Base-by-base conservation (phyloP, 2,113 vertebrate species). In the Corydoras maculifer region DNA sequence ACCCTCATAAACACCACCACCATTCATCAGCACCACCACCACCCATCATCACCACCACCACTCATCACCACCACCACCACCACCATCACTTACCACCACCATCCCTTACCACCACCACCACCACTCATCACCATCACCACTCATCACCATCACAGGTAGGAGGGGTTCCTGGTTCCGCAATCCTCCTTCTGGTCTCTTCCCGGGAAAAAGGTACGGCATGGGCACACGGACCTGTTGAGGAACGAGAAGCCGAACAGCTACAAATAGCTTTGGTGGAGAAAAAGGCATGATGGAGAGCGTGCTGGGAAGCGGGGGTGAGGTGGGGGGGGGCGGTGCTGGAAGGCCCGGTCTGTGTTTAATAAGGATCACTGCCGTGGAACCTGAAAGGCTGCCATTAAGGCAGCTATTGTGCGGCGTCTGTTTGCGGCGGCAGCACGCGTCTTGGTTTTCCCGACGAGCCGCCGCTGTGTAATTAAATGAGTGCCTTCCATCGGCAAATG, bases 61-160 rank as follows among this genome's bases (percentile, higher is more conserved):
- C 18, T n/a, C 18, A 25, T 25, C 18, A 25, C 18, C 18, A 25
- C 18, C 18, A n/a, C n/a, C n/a, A n/a, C n/a, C n/a, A 25, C 18
- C 18, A 25, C 18, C 18, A 25, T 25, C 18, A 25, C 18, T n/a
- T n/a, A 25, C 18, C 18, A 25, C 18, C 18, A 25, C 18, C 18
- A 25, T 25, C 18, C 18, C 18, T 25, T 25, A 25, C 18, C 18
- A 25, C 18, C 18, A 25, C 18, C 18, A 25, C 18, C 18, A 25
- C 18, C 18, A 25, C 18, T 25, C 18, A 25, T 25, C 18, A 25
- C 18, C n/a, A n/a, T n/a, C n/a, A n/a, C n/a, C n/a, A n/a, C n/a
- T n/a, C n/a, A n/a, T n/a, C n/a, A n/a, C n/a, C n/a, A 84, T 86
- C 86, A 86, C 80, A 87, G 73, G 79, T 81, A 82, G 84, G 77